phyloP scores from a whole-genome alignment of 2,797 vertebrate species.

The Ceyx erithaca region DNA sequence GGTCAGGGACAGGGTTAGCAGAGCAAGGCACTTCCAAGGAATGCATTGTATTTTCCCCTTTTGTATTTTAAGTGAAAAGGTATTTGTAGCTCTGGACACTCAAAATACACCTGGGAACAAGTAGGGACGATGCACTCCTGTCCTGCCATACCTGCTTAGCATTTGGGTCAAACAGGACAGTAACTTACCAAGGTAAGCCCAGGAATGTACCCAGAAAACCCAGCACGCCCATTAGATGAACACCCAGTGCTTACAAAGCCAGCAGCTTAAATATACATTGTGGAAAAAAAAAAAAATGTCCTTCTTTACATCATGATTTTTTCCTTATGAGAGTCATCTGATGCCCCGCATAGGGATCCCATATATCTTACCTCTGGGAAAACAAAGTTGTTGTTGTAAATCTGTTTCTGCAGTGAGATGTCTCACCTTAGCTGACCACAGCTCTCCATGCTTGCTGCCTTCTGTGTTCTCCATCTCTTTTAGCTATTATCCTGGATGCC shows the following conservation, averaged over 20 bases:
- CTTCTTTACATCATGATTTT: background rate
- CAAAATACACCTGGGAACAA: background rate
- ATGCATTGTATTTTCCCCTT: background rate
- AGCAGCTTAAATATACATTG: background rate
- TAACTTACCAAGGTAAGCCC: background rate
- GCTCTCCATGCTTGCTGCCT: background rate
- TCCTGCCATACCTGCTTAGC: background rate
- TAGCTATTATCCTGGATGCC: background rate
- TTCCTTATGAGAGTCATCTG: background rate
- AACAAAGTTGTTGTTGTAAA: background rate
- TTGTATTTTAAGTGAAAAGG: background rate
- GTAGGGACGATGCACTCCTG: rapidly evolving
- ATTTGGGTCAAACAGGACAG: background rate
- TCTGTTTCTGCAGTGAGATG: background rate
- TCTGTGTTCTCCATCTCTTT: background rate
- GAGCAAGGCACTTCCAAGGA: background rate
- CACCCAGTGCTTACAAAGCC: background rate
- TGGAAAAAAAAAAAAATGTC: rapidly evolving
- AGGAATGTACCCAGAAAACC: background rate
- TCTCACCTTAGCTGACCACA: background rate
- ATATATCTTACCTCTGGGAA: background rate
- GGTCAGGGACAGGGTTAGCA: background rate
- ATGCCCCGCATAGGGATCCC: background rate
- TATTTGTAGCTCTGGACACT: background rate
- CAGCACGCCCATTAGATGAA: too few relatives aligned